These are phyloP conservation scores for Tinea pellionella DNA, from an alignment of 2,888 invertebrate species.

Conservation along the genomic window DNA sequence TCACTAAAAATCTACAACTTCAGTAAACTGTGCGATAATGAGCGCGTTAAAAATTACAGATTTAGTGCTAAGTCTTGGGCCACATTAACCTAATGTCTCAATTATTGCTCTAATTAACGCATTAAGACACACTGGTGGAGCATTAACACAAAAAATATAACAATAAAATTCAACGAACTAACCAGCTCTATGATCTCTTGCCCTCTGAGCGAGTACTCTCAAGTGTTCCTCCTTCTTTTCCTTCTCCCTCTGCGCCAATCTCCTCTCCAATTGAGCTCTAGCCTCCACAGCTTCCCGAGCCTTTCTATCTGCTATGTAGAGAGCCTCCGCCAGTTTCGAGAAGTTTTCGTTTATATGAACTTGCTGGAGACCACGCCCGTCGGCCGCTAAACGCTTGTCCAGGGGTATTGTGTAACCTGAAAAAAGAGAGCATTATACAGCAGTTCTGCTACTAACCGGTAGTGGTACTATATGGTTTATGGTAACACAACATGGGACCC, in stretches of 20 bases:
- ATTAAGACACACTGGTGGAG: too few relatives aligned
- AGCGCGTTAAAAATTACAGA: too few relatives aligned
- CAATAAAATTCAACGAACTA: constrained; percentile 49
- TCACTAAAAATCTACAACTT: too few relatives aligned
- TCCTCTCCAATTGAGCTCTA: constrained; percentile 94
- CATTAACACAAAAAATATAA: too few relatives aligned
- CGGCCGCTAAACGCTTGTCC: constrained; percentile 97
- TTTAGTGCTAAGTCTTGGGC: too few relatives aligned
- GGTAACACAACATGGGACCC: too few relatives aligned
- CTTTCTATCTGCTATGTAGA: constrained; percentile 96
- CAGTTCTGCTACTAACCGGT: too few relatives aligned
- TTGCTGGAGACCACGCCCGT: constrained; percentile 96
- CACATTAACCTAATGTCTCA: too few relatives aligned
- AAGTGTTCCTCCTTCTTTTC: constrained; percentile 97
- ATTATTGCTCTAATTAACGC: too few relatives aligned
- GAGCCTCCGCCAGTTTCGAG: constrained; percentile 96
- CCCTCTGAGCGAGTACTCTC: constrained; percentile 92
- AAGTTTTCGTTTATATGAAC: constrained; percentile 99
- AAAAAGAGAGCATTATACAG: too few relatives aligned
- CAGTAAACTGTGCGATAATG: too few relatives aligned
- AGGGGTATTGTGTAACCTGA: constrained; percentile 95
- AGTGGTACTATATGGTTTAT: too few relatives aligned
- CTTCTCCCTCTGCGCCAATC: constrained; percentile 97
- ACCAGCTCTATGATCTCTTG: constrained; percentile 95
- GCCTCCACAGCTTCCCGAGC: constrained; percentile 98